Evolutionary conservation across 2,113 vertebrate genomes (phyloP).

Genomic region (Entosphenus tridentatus): DNA sequence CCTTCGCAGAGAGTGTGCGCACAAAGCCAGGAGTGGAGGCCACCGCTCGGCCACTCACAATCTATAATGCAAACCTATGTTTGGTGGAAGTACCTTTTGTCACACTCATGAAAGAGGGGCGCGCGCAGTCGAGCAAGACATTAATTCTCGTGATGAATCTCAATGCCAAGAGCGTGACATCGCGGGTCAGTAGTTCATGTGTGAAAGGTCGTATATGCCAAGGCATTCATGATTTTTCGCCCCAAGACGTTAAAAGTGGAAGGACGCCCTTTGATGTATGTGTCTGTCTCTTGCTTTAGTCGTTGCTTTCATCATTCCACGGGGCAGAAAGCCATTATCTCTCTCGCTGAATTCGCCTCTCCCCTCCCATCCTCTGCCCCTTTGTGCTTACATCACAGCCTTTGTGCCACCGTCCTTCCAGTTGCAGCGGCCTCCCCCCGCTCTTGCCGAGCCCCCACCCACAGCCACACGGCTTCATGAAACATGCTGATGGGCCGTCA

Average conservation of each 20-base stretch:
- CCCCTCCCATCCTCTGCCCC: neutral
- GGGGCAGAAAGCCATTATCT: neutral
- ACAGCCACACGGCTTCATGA: neutral
- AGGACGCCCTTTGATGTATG: conserved; percentile 1
- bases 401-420: neutral
- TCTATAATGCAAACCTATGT: too few relatives aligned
- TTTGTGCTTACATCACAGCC: neutral
- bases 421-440: neutral
- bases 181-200: conserved; percentile 2
- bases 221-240: neutral
- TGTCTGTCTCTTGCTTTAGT: conserved; percentile 3
- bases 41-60: too few relatives aligned
- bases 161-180: conserved; percentile 5
- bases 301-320: neutral
- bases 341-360: conserved; percentile 1
- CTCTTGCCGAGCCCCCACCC: neutral
- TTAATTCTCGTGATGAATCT: conserved; percentile 3
- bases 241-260: conserved; percentile 2
- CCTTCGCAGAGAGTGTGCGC: too few relatives aligned
- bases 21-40: too few relatives aligned
- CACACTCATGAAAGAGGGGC: too few relatives aligned
- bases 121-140: conserved; percentile 2
- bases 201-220: neutral
- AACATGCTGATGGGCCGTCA: too few relatives aligned
- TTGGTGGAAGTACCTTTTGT: too few relatives aligned